Percentiles rank a stretch among this genome's conserved stretches.
Conservation (phyloP, 2,113 vertebrate species). For the Lanius ludovicianus region DNA sequence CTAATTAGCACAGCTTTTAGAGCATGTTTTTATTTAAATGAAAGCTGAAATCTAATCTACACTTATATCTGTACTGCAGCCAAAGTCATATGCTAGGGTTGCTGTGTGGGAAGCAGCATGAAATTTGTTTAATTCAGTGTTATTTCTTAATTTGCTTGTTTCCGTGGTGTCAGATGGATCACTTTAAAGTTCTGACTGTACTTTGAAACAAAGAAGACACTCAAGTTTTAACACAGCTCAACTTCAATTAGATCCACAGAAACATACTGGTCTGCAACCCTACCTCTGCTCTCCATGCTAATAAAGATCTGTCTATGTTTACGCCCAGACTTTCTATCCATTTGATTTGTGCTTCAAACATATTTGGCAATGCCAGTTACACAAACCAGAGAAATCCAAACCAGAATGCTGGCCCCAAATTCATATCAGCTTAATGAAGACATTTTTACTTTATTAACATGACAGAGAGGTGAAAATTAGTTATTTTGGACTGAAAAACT, state of each 20-base stretch:
- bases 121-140: background rate
- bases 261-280: background rate
- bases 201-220: background rate
- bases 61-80: background rate
- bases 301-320: background rate
- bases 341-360: background rate
- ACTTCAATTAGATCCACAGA: background rate
- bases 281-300: background rate
- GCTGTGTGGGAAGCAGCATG: background rate
- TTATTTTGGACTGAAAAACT: background rate
- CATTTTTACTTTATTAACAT: background rate
- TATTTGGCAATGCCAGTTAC: background rate
- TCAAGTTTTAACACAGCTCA: background rate
- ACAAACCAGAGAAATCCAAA: background rate
- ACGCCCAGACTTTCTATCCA: background rate
- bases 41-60: background rate
- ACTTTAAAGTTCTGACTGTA: background rate
- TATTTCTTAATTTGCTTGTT: constrained; percentile 5
- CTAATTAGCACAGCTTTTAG: background rate
- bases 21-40: background rate
- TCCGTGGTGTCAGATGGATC: background rate
- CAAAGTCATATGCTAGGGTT: background rate
- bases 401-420: background rate
- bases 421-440: background rate
- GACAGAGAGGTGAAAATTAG: background rate